Percentiles rank a stretch among this genome's conserved stretches.
phyloP scores from a whole-genome alignment of 2,797 vertebrate species.

The Macrochelys suwanniensis region DNA sequence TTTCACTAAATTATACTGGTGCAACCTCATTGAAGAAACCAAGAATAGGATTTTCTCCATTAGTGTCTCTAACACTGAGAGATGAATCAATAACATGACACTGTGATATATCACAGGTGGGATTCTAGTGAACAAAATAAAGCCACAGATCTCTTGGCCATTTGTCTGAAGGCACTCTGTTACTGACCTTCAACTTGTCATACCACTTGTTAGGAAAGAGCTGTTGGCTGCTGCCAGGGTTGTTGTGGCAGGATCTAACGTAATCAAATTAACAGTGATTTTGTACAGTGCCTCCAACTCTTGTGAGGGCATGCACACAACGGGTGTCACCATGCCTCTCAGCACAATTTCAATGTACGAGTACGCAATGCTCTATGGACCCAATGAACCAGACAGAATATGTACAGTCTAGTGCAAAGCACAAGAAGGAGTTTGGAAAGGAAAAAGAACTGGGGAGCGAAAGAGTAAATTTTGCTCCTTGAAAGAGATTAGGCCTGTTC shows the following conservation, averaged over 20 bases:
- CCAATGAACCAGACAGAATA: not conserved
- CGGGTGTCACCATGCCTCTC: fast-evolving
- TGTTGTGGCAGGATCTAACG: not conserved
- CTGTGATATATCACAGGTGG: not conserved
- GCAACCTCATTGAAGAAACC: fast-evolving
- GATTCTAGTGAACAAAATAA: not conserved
- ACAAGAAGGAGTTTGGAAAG: not conserved
- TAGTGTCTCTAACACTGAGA: fast-evolving
- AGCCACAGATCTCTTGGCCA: not conserved
- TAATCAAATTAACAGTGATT: not conserved
- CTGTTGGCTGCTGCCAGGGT: not conserved
- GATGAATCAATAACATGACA: not conserved
- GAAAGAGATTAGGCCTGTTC: not conserved
- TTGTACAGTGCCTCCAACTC: not conserved
- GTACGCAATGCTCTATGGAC: not conserved
- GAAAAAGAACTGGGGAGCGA: not conserved
- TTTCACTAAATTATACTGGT: not conserved
- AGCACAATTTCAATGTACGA: not conserved
- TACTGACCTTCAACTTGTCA: not conserved
- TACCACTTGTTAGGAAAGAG: not conserved
- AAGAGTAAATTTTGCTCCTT: not conserved
- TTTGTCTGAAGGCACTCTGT: not conserved
- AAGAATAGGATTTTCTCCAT: not conserved
- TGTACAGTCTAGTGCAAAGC: not conserved
- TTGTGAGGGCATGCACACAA: not conserved